phyloP scores from a whole-genome alignment of 2,113 vertebrate genomes.

The Rhynchopsitta pachyrhyncha region DNA sequence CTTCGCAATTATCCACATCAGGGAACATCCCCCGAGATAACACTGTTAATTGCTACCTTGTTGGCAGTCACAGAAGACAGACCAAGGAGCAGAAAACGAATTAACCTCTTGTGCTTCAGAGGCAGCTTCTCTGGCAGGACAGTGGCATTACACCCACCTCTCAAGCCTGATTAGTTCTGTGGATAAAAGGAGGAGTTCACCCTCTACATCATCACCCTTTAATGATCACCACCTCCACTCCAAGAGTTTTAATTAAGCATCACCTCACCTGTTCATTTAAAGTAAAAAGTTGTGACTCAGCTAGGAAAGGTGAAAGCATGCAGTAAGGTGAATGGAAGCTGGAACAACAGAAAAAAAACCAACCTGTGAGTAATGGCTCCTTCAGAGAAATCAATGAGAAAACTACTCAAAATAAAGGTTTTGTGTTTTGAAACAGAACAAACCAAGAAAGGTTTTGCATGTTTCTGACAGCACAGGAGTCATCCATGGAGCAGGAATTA shows the following conservation, averaged over 20 bases:
- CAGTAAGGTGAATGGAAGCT: neutral
- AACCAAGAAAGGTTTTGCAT: neutral
- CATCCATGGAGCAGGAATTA: neutral
- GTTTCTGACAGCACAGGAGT: neutral
- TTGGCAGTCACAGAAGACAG: conserved; percentile 16
- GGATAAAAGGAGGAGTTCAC: conserved; percentile 11
- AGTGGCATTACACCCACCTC: neutral
- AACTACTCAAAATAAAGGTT: neutral
- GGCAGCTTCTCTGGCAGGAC: neutral
- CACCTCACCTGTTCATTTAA: neutral
- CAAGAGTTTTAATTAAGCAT: conserved; percentile 12
- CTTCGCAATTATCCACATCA: conserved; percentile 4
- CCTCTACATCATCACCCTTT: conserved; percentile 21
- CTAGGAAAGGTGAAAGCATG: conserved; percentile 5
- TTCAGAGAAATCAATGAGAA: neutral
- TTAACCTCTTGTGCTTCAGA: conserved; percentile 41
- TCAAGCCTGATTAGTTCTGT: neutral
- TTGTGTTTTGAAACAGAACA: neutral
- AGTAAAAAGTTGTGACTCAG: neutral
- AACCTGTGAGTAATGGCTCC: neutral
- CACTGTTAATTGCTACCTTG: conserved; percentile 27
- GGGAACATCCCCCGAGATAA: conserved; percentile 9
- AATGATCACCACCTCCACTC: conserved; percentile 3
- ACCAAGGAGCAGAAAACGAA: neutral
- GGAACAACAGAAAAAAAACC: neutral